A percentile compares a stretch with the other conserved stretches of the same genome.
Conservation (phyloP, 2,888 invertebrate species). For the Chromoteleia sp. region DNA sequence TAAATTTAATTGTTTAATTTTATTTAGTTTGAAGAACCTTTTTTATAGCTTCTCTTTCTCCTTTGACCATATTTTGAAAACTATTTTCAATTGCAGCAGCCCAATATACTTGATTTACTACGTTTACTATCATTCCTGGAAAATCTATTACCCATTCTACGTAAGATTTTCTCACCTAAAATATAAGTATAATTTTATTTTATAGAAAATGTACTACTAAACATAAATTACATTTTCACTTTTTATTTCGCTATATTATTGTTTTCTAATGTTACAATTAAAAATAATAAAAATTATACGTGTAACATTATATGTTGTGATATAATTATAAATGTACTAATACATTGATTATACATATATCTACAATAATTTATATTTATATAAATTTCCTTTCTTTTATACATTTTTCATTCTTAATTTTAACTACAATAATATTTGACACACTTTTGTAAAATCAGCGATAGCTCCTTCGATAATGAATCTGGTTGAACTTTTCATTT, state of each 20-base stretch:
- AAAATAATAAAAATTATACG: too few relatives aligned
- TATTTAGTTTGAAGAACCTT: conserved; percentile 83
- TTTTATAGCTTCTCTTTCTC: conserved; percentile 95
- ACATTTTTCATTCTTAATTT: too few relatives aligned
- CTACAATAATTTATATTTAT: neutral
- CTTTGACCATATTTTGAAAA: conserved; percentile 89
- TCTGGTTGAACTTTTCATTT: conserved; percentile 94
- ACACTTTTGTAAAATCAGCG: conserved; percentile 92
- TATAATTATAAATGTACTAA: too few relatives aligned
- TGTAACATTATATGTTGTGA: too few relatives aligned
- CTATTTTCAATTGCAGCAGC: conserved; percentile 97
- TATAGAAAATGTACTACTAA: too few relatives aligned
- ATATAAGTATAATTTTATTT: too few relatives aligned
- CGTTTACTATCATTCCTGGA: conserved; percentile 94
- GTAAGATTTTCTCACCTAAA: conserved; percentile 75
- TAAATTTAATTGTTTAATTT: neutral
- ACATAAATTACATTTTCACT: too few relatives aligned
- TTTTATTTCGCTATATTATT: too few relatives aligned
- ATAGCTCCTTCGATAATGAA: conserved; percentile 94
- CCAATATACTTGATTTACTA: conserved; percentile 97
- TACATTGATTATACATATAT: too few relatives aligned
- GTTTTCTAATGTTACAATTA: too few relatives aligned
- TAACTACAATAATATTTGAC: too few relatives aligned
- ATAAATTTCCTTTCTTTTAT: too few relatives aligned
- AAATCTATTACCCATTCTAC: conserved; percentile 87